Evolutionary conservation across 2,888 invertebrate species (phyloP).

Genomic region (Tholera decimalis): DNA sequence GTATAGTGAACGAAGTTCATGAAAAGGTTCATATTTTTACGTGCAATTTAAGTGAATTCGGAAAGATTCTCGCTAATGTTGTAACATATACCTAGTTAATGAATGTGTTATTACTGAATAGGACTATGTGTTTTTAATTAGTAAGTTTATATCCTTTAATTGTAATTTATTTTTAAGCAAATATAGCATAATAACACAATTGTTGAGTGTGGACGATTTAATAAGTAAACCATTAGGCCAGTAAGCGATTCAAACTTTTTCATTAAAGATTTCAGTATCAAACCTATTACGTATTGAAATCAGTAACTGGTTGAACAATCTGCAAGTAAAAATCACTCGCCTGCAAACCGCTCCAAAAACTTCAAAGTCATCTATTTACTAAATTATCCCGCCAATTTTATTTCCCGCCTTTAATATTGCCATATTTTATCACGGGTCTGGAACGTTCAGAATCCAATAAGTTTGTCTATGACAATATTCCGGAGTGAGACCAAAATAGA

Average conservation of each 20-base stretch:
- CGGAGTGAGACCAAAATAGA: slow-evolving; percentile 89
- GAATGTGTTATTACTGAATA: no score
- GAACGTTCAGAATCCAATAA: slow-evolving; percentile 83
- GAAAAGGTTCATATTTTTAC: no score
- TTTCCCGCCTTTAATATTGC: slow-evolving; percentile 58
- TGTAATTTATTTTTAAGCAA: no score
- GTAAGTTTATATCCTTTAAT: no score
- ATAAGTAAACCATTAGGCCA: neutral
- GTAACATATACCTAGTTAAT: no score
- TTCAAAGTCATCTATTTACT: slow-evolving; percentile 43
- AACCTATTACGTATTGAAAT: neutral
- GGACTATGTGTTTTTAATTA: no score
- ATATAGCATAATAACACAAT: no score
- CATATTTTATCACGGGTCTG: slow-evolving; percentile 66
- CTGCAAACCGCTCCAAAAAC: slow-evolving; percentile 21
- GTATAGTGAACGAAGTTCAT: no score
- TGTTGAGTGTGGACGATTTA: no score
- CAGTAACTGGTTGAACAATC: neutral
- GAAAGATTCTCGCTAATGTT: no score
- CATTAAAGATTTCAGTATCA: neutral
- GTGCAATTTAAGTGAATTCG: no score
- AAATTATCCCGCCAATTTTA: slow-evolving; percentile 68
- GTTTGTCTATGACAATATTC: slow-evolving; percentile 87
- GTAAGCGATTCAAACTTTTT: neutral
- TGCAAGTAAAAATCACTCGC: neutral